phyloP scores from a whole-genome alignment of 2,113 vertebrate genomes.

The Phaethornis superciliosus region DNA sequence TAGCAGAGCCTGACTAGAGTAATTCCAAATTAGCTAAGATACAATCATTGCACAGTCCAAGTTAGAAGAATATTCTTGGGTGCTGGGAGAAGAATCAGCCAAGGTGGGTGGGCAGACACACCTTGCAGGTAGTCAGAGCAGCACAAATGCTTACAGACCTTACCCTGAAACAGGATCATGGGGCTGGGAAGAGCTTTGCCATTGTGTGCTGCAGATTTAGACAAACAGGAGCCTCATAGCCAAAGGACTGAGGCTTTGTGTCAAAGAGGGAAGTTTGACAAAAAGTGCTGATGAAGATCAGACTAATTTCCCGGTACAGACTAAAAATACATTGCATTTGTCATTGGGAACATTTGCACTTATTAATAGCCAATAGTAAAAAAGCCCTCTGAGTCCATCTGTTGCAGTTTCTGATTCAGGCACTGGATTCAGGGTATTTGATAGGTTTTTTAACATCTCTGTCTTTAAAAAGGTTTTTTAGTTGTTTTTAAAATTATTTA shows the following conservation, averaged over 20 bases:
- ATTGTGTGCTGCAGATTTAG: not conserved
- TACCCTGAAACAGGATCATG: not conserved
- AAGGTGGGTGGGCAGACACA: not conserved
- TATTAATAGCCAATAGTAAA: constrained; percentile 48
- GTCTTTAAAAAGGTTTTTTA: not conserved
- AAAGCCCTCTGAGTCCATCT: not conserved
- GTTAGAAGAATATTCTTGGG: not conserved
- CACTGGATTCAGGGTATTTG: not conserved
- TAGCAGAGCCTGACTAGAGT: not conserved
- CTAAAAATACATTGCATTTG: constrained; percentile 53
- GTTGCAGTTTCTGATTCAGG: constrained; percentile 3
- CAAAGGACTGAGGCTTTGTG: not conserved
- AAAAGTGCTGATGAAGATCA: constrained; percentile 29
- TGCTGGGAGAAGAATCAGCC: not conserved
- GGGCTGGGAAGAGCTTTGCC: not conserved
- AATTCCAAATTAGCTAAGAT: not conserved
- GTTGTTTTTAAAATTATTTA: not conserved
- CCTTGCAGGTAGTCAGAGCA: not conserved
- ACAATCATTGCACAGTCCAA: not conserved
- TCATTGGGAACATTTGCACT: constrained; percentile 27
- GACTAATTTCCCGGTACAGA: not conserved
- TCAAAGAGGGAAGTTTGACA: not conserved
- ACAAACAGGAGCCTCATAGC: not conserved
- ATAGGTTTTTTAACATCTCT: not conserved
- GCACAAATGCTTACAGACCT: not conserved